A percentile compares a stretch with the other conserved stretches of the same genome.
Conservation (phyloP, 2,113 vertebrate genomes). For the Glaucomys volans region DNA sequence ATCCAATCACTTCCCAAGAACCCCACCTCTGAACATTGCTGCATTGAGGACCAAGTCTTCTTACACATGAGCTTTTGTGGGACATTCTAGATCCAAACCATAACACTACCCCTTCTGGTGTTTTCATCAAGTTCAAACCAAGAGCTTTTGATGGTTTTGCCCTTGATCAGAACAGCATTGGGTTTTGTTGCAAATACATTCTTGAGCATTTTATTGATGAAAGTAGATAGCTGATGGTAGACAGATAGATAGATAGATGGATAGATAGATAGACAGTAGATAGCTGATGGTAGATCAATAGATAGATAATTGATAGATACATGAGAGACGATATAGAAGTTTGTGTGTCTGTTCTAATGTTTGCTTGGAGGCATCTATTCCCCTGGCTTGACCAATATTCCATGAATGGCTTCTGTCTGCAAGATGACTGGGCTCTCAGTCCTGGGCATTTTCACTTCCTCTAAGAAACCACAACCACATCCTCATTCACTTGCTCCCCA, state of each 20-base stretch:
- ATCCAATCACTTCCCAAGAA: background rate
- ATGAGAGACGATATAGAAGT: background rate
- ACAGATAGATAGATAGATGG: background rate
- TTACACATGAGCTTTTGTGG: background rate
- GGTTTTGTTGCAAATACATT: background rate
- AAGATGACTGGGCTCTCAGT: background rate
- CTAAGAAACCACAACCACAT: background rate
- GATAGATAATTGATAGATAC: background rate
- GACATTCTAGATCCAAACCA: background rate
- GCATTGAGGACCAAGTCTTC: no score
- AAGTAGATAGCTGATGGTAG: background rate
- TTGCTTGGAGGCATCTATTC: background rate
- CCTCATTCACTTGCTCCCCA: background rate
- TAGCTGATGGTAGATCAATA: no score
- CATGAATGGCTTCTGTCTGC: background rate
- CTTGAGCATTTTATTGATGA: background rate
- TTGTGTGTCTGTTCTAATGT: background rate
- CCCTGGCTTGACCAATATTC: background rate
- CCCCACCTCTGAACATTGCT: no score
- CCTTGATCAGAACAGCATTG: background rate
- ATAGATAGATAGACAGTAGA: no score
- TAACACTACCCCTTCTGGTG: background rate
- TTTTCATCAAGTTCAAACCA: background rate
- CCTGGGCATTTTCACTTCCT: background rate
- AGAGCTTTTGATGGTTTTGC: background rate